phyloP scores from a whole-genome alignment of 2,797 vertebrate genomes.

The Chiloscyllium punctatum region DNA sequence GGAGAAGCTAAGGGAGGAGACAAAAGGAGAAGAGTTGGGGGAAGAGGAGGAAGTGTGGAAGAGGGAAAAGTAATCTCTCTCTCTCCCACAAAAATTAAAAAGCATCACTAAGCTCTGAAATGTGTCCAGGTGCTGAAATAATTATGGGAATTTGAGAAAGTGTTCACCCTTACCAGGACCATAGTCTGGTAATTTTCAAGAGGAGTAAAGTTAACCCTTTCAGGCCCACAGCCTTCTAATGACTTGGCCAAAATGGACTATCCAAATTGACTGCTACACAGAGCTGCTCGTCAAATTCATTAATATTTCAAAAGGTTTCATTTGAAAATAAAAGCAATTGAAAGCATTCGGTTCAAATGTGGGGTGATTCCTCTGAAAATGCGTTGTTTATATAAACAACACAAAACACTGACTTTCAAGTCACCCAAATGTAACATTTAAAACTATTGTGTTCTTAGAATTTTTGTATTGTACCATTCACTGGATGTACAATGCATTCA shows the following conservation, averaged over 20 bases:
- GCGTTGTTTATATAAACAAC: background rate
- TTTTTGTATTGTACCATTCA: background rate
- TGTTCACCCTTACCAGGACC: background rate
- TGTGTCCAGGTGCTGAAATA: slow-evolving; percentile 33
- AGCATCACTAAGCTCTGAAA: slow-evolving; percentile 37
- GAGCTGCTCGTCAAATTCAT: background rate
- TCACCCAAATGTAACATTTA: background rate
- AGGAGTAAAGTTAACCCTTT: slow-evolving; percentile 36
- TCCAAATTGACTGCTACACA: background rate
- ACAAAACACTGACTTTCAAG: background rate
- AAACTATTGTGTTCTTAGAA: background rate
- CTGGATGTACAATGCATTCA: background rate
- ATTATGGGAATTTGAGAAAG: background rate
- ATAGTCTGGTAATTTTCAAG: background rate
- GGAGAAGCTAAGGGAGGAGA: background rate
- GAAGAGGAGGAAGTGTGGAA: background rate
- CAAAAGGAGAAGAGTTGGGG: no score
- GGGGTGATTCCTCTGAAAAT: background rate
- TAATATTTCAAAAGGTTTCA: background rate
- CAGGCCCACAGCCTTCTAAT: background rate
- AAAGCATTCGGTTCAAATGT: background rate
- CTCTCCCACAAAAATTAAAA: background rate
- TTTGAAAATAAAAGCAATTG: background rate
- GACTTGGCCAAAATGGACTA: background rate
- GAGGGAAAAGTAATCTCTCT: background rate